Conservation (phyloP, 2,113 vertebrate species). For the Brachionichthys hirsutus region DNA sequence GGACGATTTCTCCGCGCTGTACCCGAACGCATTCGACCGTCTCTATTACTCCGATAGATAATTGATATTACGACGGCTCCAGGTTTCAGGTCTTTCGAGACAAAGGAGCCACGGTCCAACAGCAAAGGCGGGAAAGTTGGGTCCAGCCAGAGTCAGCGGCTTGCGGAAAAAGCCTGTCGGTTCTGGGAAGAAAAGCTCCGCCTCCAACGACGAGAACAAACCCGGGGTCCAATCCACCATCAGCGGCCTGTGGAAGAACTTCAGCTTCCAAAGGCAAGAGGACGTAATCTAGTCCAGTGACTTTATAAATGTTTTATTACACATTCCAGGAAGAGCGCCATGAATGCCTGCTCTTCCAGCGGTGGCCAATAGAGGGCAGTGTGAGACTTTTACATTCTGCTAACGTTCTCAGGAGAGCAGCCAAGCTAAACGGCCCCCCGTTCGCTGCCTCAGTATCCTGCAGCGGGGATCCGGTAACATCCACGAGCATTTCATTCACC, state of each 20-base stretch:
- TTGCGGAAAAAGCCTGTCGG: constrained; percentile 78
- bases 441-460: too few species aligned
- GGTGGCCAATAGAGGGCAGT: too few species aligned
- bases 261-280: constrained; percentile 86
- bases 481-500: too few species aligned
- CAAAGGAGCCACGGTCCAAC: constrained; percentile 51
- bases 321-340: too few species aligned
- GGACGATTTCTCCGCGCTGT: too few species aligned
- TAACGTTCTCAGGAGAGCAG: too few species aligned
- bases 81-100: constrained; percentile 84
- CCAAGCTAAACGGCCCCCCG: too few species aligned
- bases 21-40: too few species aligned
- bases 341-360: too few species aligned
- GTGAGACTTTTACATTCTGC: too few species aligned
- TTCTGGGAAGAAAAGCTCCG: constrained; percentile 64
- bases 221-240: constrained; percentile 84
- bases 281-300: neutral
- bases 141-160: constrained; percentile 86
- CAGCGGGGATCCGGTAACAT: too few species aligned
- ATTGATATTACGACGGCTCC: neutral
- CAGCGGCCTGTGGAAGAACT: constrained; percentile 88
- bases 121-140: constrained; percentile 70
- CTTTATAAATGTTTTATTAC: neutral
- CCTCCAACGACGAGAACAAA: constrained; percentile 83
- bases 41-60: too few species aligned